A percentile compares a stretch with the other conserved stretches of the same genome.
Conservation (phyloP, 2,888 invertebrate species). For the Pilophorus perplexus region DNA sequence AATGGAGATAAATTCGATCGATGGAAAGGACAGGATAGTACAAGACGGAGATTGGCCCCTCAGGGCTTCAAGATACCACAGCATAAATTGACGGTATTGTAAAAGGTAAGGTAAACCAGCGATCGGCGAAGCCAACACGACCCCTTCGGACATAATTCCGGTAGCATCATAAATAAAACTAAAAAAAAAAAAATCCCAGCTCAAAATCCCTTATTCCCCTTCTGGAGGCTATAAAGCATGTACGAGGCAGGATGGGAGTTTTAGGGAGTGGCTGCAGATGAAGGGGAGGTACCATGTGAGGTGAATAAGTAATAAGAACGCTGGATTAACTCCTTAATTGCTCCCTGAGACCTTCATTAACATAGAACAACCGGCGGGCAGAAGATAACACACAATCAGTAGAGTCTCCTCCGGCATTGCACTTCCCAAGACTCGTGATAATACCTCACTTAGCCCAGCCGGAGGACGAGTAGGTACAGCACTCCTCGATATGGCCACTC, state of each 20-base stretch:
- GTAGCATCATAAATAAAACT: constrained; percentile 39
- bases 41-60: constrained; percentile 8
- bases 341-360: constrained; percentile 48
- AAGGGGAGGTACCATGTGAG: constrained; percentile 36
- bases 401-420: constrained; percentile 16
- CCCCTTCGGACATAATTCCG: constrained; percentile 30
- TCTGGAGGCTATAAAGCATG: constrained; percentile 5
- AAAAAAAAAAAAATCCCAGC: constrained; percentile 17
- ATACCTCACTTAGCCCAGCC: constrained; percentile 21
- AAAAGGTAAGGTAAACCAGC: constrained; percentile 5
- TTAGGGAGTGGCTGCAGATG: constrained; percentile 20
- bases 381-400: constrained; percentile 33
- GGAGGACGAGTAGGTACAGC: too few relatives aligned
- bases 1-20: constrained; percentile 19
- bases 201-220: neutral
- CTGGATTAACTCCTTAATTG: constrained; percentile 49
- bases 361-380: constrained; percentile 46
- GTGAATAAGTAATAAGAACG: constrained; percentile 46
- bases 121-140: neutral
- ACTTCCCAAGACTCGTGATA: constrained; percentile 7
- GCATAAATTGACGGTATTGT: constrained; percentile 38
- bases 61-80: constrained; percentile 9
- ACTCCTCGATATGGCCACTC: too few relatives aligned
- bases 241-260: neutral
- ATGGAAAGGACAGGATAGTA: neutral